Evolutionary conservation across 2,113 vertebrate species (phyloP), one percentile per base, ranked within the genome.

Genomic region (Proterorhinus semilunaris): DNA sequence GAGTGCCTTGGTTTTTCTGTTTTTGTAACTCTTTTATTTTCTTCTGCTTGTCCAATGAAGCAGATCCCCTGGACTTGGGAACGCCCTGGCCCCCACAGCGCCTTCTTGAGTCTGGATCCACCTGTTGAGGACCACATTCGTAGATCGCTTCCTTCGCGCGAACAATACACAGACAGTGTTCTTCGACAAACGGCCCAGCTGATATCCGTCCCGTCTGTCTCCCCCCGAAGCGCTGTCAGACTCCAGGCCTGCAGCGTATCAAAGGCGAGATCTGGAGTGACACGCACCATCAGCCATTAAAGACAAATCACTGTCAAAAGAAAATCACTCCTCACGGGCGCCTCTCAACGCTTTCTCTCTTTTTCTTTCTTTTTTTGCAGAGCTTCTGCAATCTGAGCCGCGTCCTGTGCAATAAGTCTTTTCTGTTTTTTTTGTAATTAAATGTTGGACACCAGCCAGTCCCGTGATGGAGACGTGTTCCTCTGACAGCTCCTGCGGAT

Each of bases 281-380:
- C 85, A 78, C 71, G 82, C 86, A 87, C 81, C 83, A 87, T 86
- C 87, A 83, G 75, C 87, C 87, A 89, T 86, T 89, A 87, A 86
- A 88, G 84, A 76, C 63, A 85, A 91, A 89, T 89, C 82, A 73
- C 86, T 86, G 87, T 86, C 83, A 76, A 73, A 3, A 13, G 55
- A 68, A 72, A 85, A 69, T 90, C 86, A 84, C 72, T 82, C 83
- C 82, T 87, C 84, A 65, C 59, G 69, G 6, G 59, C 66, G 58
- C 13, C 61, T 75, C 21, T 21, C 21, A 21, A 21, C 21, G 21
- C 21, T 21, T 21, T 21, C 21, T 21, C 74, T 17, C n/a, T 52
- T 7, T 69, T 76, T 42, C 50, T 62, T 16, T 61, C 61, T 43
- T 58, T 16, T 61, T 63, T 42, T 7, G 36, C n/a, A 43, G 57